Percentiles rank a stretch among this genome's conserved stretches.
phyloP scores from a whole-genome alignment of 2,797 vertebrate genomes.

The Botia almorhae region DNA sequence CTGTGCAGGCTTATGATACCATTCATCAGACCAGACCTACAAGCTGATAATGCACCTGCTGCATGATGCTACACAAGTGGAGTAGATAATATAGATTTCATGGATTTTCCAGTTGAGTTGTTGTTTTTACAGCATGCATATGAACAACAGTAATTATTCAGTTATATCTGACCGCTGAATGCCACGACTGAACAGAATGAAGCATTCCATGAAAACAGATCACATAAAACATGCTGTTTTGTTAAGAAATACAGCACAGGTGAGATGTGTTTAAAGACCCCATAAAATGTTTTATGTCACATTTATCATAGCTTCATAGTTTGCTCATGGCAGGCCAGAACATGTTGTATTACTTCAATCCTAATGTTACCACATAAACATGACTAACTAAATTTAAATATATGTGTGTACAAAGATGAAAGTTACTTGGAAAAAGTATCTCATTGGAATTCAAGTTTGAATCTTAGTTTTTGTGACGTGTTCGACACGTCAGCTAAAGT shows the following conservation, averaged over 20 bases:
- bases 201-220: background rate
- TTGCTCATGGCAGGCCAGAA: background rate
- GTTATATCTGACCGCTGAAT: background rate
- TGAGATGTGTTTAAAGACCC: background rate
- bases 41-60: background rate
- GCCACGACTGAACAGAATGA: background rate
- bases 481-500: too few species aligned
- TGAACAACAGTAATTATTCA: background rate
- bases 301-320: background rate
- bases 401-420: too few species aligned
- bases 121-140: background rate
- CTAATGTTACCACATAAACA: background rate
- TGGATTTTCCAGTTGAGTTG: background rate
- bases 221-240: background rate
- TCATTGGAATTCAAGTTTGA: too few species aligned
- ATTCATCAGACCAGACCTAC: background rate
- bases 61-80: background rate
- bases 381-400: background rate
- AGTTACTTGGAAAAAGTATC: too few species aligned
- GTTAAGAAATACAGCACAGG: background rate
- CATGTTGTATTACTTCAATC: background rate
- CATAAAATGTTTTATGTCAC: background rate
- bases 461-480: too few species aligned
- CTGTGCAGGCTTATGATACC: background rate
- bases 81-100: background rate